Evolutionary conservation across 2,888 invertebrate genomes (phyloP), one percentile per base, ranked within the genome.

Genomic region (Andrena marginata): DNA sequence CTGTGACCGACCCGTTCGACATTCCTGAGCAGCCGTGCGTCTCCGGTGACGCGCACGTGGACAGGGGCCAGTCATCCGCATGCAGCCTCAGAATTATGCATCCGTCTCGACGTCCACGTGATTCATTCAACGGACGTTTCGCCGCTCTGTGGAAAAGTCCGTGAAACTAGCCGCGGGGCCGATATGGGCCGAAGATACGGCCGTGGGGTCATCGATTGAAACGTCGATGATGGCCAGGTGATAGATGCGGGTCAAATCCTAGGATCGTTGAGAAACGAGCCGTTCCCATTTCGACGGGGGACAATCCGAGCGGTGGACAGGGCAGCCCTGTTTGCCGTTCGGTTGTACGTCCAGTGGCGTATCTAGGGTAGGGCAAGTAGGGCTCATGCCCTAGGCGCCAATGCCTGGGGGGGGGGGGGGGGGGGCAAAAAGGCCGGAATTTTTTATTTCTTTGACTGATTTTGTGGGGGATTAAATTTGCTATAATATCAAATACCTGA

Each of bases 1-100:
- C 90, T 87, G 87, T 71, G 74, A 74, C 72, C 89, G 86, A 86
- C 86, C 87, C 84, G 86, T 89, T 91, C 85, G 89, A 86, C 89
- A 89, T 91, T 90, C 92, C 87, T 84, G 80, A 35, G 80, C 72
- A 69, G 70, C 71, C 83, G 83, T 80, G 60, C 67, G 73, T 62
- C 31, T 48, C 6, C 60, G 35, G 49, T 26, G 64, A 65, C 62
- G 26, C 62, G 54, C n/a, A n/a, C 42, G 8, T 31, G 49, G 48
- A n/a, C 20, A 23, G 62, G 60, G 62, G 42, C 42, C 42, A 42
- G 42, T 23, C 31, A 69, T 51, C 75, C 75, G 77, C 71, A 42
- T 26, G 65, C 85, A 78, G 80, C 83, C 80, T 71, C 80, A 42
- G 82, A 87, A 88, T 89, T 89, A 90, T 90, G 86, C 89, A 88